Evolutionary conservation across 2,797 vertebrate genomes (phyloP).

Genomic region (Pseudochromis fuscus): DNA sequence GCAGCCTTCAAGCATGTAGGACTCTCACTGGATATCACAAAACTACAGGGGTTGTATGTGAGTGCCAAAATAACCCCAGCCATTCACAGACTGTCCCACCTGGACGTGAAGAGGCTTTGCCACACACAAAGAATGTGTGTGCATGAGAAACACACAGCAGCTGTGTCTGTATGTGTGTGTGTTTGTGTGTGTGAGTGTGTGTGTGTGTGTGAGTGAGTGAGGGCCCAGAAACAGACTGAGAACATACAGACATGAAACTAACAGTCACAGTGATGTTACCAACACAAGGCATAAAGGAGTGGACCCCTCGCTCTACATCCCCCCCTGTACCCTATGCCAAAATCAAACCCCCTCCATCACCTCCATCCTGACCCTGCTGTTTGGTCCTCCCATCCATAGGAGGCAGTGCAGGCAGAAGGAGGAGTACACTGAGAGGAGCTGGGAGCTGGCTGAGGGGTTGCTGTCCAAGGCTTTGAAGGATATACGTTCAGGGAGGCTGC

Average conservation of each 20-base stretch:
- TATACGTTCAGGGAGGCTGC: slow-evolving; percentile 98
- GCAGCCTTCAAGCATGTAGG: slow-evolving; percentile 74
- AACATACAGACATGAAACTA: slow-evolving; percentile 78
- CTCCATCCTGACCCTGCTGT: slow-evolving; percentile 85
- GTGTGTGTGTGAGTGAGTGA: slow-evolving; percentile 68
- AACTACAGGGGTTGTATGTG: slow-evolving; percentile 76
- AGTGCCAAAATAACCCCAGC: slow-evolving; percentile 77
- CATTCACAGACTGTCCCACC: slow-evolving; percentile 85
- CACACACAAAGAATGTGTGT: slow-evolving; percentile 66
- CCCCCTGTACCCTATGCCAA: slow-evolving; percentile 88
- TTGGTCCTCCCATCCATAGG: slow-evolving; percentile 92
- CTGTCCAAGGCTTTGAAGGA: slow-evolving; percentile 99
- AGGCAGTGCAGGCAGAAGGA: slow-evolving; percentile 93
- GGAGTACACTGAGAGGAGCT: slow-evolving; percentile 99
- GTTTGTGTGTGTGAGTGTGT: slow-evolving; percentile 61
- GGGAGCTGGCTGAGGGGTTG: slow-evolving; percentile 99
- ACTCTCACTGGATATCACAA: slow-evolving; percentile 78
- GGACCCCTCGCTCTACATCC: slow-evolving; percentile 94
- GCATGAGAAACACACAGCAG: slow-evolving; percentile 66
- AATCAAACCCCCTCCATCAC: slow-evolving; percentile 90
- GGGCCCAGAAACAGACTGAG: slow-evolving; percentile 88
- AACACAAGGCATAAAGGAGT: slow-evolving; percentile 99
- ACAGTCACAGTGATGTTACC: slow-evolving; percentile 99
- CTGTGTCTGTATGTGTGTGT: slow-evolving; percentile 42
- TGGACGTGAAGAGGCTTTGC: slow-evolving; percentile 84